phyloP scores from a whole-genome alignment of 2,888 invertebrate species.

The Brenthis ino region DNA sequence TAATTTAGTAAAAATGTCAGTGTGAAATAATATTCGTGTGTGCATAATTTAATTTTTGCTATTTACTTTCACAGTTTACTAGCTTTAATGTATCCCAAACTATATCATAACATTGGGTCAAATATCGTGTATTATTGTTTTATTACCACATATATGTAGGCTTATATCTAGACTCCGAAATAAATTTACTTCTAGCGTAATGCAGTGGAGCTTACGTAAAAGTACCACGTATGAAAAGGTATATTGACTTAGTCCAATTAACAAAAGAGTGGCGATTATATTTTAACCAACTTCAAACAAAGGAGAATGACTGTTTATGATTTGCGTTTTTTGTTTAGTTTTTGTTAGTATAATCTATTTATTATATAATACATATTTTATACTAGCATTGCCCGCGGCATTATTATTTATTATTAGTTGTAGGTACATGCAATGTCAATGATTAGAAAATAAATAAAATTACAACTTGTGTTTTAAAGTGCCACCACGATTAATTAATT shows the following conservation, averaged over 20 bases:
- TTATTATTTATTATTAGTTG: no score
- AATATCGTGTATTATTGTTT: slow-evolving; percentile 48
- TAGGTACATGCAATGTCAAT: no score
- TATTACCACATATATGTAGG: slow-evolving; percentile 50
- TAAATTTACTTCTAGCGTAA: slow-evolving; percentile 66
- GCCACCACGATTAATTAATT: no score
- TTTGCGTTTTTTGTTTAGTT: no score
- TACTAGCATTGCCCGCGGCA: no score
- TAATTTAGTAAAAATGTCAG: no score
- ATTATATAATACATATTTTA: background rate
- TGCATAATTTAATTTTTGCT: background rate
- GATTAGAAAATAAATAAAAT: no score
- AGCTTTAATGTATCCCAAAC: background rate
- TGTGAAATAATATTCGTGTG: no score
- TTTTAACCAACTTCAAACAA: background rate
- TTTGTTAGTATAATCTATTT: no score
- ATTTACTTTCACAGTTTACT: slow-evolving; percentile 3
- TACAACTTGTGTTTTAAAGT: no score
- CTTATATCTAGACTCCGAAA: slow-evolving; percentile 65
- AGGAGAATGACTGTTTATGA: no score
- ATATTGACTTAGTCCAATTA: slow-evolving; percentile 36
- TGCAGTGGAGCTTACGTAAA: slow-evolving; percentile 70
- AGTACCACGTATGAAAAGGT: slow-evolving; percentile 74
- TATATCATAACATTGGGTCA: slow-evolving; percentile 21
- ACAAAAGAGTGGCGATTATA: slow-evolving; percentile 25